Evolutionary conservation across 2,888 invertebrate genomes (phyloP).

Genomic region (Chaitophorus viminalis): DNA sequence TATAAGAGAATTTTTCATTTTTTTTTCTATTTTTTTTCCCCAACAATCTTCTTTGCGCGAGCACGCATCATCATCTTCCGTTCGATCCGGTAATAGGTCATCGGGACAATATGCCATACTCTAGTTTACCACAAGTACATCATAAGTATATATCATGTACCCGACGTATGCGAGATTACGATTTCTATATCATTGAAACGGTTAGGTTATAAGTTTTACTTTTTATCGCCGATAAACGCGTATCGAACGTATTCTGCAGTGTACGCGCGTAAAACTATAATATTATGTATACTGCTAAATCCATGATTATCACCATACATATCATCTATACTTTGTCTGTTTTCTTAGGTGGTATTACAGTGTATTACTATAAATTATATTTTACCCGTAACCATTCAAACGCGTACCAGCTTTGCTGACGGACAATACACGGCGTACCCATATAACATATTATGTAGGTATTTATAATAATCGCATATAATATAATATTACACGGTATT

Average conservation of each 20-base stretch:
- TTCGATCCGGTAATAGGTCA: conserved; percentile 32
- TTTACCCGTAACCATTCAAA: too few relatives aligned
- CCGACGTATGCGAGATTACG: background rate
- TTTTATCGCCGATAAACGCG: background rate
- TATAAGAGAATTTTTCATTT: background rate
- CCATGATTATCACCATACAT: too few relatives aligned
- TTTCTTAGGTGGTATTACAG: too few relatives aligned
- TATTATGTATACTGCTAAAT: too few relatives aligned
- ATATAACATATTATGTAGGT: too few relatives aligned
- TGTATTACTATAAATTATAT: too few relatives aligned
- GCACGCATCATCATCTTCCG: conserved; percentile 28
- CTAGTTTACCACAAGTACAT: conserved; percentile 18
- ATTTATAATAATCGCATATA: too few relatives aligned
- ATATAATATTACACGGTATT: too few relatives aligned
- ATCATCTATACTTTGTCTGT: too few relatives aligned
- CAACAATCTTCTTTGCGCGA: background rate
- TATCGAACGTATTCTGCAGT: background rate
- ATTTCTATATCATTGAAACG: conserved; percentile 46
- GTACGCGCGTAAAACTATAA: too few relatives aligned
- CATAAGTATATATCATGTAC: background rate
- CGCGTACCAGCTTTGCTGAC: too few relatives aligned
- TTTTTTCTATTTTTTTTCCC: background rate
- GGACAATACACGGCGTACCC: too few relatives aligned
- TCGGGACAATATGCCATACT: conserved; percentile 41
- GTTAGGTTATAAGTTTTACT: conserved; percentile 25